Evolutionary conservation across 2,113 vertebrate species (phyloP).

Genomic region (Scomber colias): DNA sequence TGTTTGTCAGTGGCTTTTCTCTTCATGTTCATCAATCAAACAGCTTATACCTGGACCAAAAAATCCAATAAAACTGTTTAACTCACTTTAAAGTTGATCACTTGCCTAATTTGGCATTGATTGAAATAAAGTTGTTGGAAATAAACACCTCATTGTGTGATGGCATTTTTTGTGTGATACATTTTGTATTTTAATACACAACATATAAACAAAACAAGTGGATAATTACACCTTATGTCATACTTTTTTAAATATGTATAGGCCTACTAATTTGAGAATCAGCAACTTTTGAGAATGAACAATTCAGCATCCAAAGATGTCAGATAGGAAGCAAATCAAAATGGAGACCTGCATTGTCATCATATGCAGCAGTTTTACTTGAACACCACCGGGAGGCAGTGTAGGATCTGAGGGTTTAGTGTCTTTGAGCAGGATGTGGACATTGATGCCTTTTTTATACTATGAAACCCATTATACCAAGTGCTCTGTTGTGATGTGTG

Average conservation of each 20-base stretch:
- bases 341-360: slow-evolving; percentile 35
- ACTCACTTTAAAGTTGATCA: slow-evolving; percentile 23
- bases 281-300: neutral
- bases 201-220: neutral
- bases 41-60: slow-evolving; percentile 29
- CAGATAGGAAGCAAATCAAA: slow-evolving; percentile 37
- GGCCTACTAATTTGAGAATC: too few relatives aligned
- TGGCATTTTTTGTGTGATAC: neutral
- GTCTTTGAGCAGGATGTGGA: slow-evolving; percentile 14
- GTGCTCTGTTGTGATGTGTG: neutral
- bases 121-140: slow-evolving; percentile 65
- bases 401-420: neutral
- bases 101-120: slow-evolving; percentile 53
- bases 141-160: slow-evolving; percentile 17
- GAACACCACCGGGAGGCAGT: slow-evolving; percentile 57
- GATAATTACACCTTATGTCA: neutral
- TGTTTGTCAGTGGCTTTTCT: slow-evolving; percentile 44
- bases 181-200: neutral
- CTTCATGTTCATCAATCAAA: slow-evolving; percentile 42
- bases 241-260: neutral
- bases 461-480: neutral
- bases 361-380: slow-evolving; percentile 2
- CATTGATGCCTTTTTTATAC: neutral
- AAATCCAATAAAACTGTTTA: slow-evolving; percentile 22
- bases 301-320: neutral